phyloP scores from a whole-genome alignment of 1,140 invertebrate genomes.

The Drosophila orosa region DNA sequence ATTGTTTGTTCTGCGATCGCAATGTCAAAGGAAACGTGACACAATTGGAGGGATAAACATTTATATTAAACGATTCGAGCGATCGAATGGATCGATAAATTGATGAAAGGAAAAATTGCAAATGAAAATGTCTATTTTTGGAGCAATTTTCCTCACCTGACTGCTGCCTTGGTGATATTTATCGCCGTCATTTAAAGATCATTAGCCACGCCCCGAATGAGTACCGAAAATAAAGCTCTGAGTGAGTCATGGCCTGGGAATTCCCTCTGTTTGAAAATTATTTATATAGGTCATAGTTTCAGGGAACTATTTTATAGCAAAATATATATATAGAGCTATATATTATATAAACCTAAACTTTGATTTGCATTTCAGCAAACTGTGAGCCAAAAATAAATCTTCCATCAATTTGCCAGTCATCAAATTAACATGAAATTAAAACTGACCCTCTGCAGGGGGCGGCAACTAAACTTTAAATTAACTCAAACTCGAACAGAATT shows the following conservation, averaged over 20 bases:
- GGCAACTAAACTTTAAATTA: constrained; percentile 74
- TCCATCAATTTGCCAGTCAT: constrained; percentile 45
- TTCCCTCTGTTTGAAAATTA: constrained; percentile 1
- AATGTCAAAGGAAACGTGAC: constrained; percentile 61
- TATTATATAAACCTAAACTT: background rate
- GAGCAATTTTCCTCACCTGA: background rate
- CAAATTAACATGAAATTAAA: constrained; percentile 67
- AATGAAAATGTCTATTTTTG: constrained; percentile 33
- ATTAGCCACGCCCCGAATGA: constrained; percentile 47
- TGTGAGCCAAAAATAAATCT: constrained; percentile 6
- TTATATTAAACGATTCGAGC: constrained; percentile 16
- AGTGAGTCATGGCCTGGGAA: constrained; percentile 17
- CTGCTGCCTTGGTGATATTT: constrained; percentile 40
- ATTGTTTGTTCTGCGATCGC: constrained; percentile 38
- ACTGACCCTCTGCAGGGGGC: constrained; percentile 21
- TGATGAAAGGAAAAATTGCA: constrained; percentile 4
- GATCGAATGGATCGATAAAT: background rate
- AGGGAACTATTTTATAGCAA: no score
- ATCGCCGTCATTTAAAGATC: constrained; percentile 66
- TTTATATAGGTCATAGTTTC: background rate
- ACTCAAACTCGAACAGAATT: constrained; percentile 77
- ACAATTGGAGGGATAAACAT: constrained; percentile 56
- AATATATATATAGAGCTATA: no score
- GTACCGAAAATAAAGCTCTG: constrained; percentile 12
- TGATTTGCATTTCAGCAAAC: constrained; percentile 14